These are phyloP conservation scores for Pandion haliaetus DNA, from an alignment of 2,113 vertebrate species.

Conservation along the genomic window DNA sequence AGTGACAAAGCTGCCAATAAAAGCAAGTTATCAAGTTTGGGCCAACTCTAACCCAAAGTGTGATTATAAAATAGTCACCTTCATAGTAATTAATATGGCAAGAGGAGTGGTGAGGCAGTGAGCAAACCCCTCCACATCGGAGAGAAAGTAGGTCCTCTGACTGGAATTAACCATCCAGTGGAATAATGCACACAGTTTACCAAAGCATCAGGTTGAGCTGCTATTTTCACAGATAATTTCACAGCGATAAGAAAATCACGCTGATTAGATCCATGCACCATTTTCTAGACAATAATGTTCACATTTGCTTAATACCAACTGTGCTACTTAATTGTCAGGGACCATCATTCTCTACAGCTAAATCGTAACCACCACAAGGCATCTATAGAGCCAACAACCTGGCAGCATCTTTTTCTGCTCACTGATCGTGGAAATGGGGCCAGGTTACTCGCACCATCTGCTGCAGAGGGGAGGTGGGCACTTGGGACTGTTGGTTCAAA, in stretches of 20 bases:
- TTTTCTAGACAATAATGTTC: slow-evolving; percentile 27
- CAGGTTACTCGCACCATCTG: slow-evolving; percentile 18
- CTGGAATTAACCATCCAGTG: neutral
- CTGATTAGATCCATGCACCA: neutral
- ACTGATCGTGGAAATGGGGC: neutral
- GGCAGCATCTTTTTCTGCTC: neutral
- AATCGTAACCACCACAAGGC: neutral
- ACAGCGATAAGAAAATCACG: slow-evolving; percentile 20
- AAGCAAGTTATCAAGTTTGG: neutral
- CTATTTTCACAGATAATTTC: slow-evolving; percentile 41
- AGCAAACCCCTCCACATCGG: neutral
- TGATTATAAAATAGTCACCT: neutral
- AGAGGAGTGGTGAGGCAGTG: neutral
- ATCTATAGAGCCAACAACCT: neutral
- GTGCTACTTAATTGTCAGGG: neutral
- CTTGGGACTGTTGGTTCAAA: neutral
- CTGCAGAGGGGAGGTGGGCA: neutral
- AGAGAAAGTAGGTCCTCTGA: neutral
- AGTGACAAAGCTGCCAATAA: neutral
- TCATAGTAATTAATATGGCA: neutral
- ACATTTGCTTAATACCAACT: slow-evolving; percentile 21
- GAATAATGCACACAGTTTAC: neutral
- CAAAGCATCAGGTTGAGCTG: neutral
- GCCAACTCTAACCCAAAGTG: neutral
- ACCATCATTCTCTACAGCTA: slow-evolving; percentile 13